These are phyloP conservation scores for Amiota mariae DNA, from an alignment of 2,888 invertebrate species.

Conservation along the genomic window DNA sequence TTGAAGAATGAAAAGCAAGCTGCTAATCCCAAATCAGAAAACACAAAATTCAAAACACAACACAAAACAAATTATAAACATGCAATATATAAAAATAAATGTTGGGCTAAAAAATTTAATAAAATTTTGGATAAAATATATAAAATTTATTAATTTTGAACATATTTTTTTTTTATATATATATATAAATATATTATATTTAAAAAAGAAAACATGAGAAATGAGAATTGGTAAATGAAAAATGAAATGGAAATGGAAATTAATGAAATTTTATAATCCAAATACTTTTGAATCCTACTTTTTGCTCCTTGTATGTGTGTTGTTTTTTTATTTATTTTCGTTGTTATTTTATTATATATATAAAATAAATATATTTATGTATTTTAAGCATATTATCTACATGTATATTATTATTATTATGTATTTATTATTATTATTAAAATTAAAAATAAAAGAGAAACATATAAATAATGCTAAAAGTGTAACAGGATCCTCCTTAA, in stretches of 20 bases:
- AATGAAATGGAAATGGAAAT: no score
- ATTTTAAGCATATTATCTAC: slow-evolving; percentile 69
- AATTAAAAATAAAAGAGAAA: slow-evolving; percentile 43
- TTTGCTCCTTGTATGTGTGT: slow-evolving; percentile 68
- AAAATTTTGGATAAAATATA: no score
- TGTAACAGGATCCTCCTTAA: slow-evolving; percentile 64
- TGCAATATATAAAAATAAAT: no score
- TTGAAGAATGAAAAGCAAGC: no score
- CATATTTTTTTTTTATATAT: slow-evolving; percentile 4
- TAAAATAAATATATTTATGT: slow-evolving; percentile 43
- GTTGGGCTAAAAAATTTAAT: no score
- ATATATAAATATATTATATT: slow-evolving; percentile 32
- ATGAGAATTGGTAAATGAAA: slow-evolving; percentile 28
- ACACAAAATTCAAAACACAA: no score
- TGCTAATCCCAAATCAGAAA: no score
- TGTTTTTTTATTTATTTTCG: slow-evolving; percentile 47
- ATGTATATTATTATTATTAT: slow-evolving; percentile 60
- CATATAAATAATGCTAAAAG: slow-evolving; percentile 44
- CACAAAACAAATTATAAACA: no score
- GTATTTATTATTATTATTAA: slow-evolving; percentile 66
- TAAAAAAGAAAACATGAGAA: slow-evolving; percentile 31
- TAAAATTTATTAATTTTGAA: no score
- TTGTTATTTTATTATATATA: slow-evolving; percentile 63
- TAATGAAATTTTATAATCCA: neutral
- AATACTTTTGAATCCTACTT: slow-evolving; percentile 53